Conservation (phyloP, 2,113 vertebrate species). For the Epinephelus fuscoguttatus region DNA sequence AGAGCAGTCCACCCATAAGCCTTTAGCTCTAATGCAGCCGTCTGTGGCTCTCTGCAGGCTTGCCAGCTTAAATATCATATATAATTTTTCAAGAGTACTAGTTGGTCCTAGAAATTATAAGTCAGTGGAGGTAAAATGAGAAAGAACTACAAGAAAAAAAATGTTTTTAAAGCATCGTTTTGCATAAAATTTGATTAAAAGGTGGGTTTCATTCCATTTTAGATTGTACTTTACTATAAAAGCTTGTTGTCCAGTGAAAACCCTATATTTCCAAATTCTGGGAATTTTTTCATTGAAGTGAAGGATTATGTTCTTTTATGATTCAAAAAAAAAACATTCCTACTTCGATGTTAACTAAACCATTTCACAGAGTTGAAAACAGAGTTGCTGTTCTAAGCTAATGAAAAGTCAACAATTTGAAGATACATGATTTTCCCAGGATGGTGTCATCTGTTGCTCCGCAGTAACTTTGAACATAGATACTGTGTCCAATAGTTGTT, state of each 20-base stretch:
- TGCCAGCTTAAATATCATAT: slow-evolving; percentile 46
- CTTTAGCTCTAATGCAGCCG: slow-evolving; percentile 34
- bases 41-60: slow-evolving; percentile 45
- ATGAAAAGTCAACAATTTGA: slow-evolving; percentile 3
- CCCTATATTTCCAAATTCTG: neutral
- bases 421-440: neutral
- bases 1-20: slow-evolving; percentile 70
- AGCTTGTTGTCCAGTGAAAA: neutral
- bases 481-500: neutral
- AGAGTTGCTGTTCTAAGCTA: neutral
- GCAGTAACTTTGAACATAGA: neutral
- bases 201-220: neutral
- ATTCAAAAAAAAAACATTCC: too few species aligned
- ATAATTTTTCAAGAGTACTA: slow-evolving; percentile 22
- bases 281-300: neutral
- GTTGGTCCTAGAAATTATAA: slow-evolving; percentile 15
- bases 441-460: neutral
- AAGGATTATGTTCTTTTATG: neutral
- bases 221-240: neutral
- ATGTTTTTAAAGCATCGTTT: neutral
- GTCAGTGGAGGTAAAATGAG: slow-evolving; percentile 9
- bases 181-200: neutral
- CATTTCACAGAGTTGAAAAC: neutral
- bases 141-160: neutral
- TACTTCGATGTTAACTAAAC: neutral